Evolutionary conservation across 35 echinoderm and acorn worm genomes (phyloP).

Genomic region (Stichopus chloronotus): DNA sequence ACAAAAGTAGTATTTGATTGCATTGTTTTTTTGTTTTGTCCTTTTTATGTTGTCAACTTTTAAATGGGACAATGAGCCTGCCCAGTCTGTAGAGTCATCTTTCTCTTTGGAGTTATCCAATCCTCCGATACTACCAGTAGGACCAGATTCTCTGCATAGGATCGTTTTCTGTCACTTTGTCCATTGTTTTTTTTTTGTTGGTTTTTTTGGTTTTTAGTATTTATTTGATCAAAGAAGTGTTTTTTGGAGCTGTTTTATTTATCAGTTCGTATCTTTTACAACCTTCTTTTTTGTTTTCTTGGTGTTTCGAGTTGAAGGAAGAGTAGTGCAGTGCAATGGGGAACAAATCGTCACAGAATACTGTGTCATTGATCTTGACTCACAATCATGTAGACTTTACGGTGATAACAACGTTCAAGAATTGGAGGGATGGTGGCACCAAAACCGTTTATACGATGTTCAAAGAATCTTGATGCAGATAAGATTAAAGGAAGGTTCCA

Average conservation of each 20-base stretch:
- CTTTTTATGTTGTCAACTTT: neutral
- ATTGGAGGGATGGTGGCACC: no score
- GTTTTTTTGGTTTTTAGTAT: neutral
- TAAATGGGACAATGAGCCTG: constrained; percentile 30
- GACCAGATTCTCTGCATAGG: neutral
- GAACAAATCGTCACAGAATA: no score
- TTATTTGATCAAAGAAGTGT: constrained; percentile 7
- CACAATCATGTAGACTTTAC: no score
- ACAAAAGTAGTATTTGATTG: neutral
- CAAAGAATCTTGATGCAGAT: no score
- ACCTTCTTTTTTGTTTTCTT: no score
- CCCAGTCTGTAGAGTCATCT: constrained; percentile 36
- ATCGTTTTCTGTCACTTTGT: constrained; percentile 1
- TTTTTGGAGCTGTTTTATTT: constrained; percentile 39
- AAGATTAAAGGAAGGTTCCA: no score
- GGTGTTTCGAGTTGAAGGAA: neutral
- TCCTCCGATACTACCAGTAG: constrained; percentile 33
- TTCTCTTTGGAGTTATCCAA: neutral
- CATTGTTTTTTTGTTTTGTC: constrained; percentile 9
- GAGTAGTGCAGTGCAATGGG: neutral
- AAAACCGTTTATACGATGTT: no score
- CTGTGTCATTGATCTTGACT: no score
- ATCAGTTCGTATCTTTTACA: constrained; percentile 41
- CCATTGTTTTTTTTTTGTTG: constrained; percentile 3
- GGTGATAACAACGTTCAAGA: no score